Conservation (phyloP, 2,888 invertebrate genomes). For the Odontothrips loti region DNA sequence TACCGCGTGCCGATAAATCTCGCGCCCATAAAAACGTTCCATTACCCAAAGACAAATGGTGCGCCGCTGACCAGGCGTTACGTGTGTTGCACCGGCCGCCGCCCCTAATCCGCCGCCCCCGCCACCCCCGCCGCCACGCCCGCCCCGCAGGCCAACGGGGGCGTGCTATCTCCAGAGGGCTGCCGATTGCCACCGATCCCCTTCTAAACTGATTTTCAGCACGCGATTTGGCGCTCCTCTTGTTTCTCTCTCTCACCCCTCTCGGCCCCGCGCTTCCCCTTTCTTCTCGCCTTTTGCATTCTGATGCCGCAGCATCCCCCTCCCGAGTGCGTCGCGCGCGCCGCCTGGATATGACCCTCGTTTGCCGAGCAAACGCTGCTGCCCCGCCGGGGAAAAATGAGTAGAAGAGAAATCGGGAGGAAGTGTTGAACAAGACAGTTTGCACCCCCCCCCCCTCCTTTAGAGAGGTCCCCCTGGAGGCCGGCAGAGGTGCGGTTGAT, state of each 20-base stretch:
- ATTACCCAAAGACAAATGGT: conserved; percentile 16
- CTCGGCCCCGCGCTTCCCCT: background rate
- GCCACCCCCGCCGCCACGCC: background rate
- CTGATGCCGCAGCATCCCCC: too few species aligned
- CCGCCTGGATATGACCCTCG: too few species aligned
- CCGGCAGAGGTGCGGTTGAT: background rate
- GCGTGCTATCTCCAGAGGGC: background rate
- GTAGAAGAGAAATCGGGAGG: too few species aligned
- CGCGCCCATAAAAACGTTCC: conserved; percentile 16
- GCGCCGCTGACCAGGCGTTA: background rate
- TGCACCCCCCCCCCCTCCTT: too few species aligned
- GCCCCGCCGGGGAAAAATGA: too few species aligned
- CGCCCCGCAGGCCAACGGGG: background rate
- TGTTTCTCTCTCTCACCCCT: background rate
- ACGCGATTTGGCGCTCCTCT: background rate
- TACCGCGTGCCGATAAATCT: background rate
- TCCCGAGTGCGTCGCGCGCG: too few species aligned
- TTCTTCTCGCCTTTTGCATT: background rate
- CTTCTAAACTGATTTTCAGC: conserved; percentile 25
- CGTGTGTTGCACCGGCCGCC: background rate
- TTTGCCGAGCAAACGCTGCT: too few species aligned
- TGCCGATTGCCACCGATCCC: conserved; percentile 4
- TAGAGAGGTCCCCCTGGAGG: too few species aligned
- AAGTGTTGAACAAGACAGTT: too few species aligned
- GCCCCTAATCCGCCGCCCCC: background rate